Evolutionary conservation across 2,888 invertebrate genomes (phyloP).

Genomic region (Selenia dentaria): DNA sequence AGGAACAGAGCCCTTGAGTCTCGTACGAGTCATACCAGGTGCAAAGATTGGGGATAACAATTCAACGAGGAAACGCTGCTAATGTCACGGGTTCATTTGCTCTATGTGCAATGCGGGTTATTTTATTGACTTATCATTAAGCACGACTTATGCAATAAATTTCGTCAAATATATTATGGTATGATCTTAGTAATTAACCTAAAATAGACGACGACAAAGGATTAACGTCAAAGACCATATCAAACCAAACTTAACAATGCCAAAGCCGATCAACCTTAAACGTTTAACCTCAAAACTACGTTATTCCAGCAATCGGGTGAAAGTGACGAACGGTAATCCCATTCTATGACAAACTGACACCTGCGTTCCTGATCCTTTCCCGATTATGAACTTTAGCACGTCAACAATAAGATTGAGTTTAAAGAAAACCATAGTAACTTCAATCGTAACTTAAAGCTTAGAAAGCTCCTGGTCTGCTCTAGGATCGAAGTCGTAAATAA

Average conservation of each 20-base stretch:
- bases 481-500: conserved; percentile 59
- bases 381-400: conserved; percentile 21
- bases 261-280: conserved; percentile 10
- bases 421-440: conserved; percentile 12
- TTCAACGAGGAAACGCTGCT: too few species aligned
- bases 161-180: too few species aligned
- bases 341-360: conserved; percentile 40
- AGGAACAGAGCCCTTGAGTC: too few species aligned
- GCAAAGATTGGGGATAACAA: too few species aligned
- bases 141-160: too few species aligned
- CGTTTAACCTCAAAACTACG: conserved; percentile 34
- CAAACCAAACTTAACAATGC: conserved; percentile 1
- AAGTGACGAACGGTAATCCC: conserved; percentile 44
- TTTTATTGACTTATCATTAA: too few species aligned
- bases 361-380: conserved; percentile 26
- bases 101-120: too few species aligned
- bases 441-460: conserved; percentile 65
- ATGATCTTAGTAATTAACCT: too few species aligned
- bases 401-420: conserved; percentile 16
- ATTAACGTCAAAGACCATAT: not conserved
- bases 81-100: too few species aligned
- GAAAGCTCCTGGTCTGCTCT: conserved; percentile 61
- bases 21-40: too few species aligned
- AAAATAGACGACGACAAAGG: not conserved
- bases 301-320: conserved; percentile 44